These are phyloP conservation scores for Rhynchophorus ferrugineus DNA, from an alignment of 1,140 invertebrate genomes.

Conservation along the genomic window DNA sequence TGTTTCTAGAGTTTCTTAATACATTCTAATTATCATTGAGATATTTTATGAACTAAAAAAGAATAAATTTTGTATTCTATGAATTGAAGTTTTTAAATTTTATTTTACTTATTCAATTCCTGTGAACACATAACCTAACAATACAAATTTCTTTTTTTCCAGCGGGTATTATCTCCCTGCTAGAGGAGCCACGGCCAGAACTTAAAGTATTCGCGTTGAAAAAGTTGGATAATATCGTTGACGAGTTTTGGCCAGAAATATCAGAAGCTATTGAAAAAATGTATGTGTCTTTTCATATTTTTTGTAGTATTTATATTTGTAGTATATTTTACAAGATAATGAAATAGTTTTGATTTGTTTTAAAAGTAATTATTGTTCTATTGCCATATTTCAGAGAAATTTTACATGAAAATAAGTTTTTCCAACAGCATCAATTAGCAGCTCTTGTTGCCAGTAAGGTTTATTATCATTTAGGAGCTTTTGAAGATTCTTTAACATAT, in stretches of 20 bases:
- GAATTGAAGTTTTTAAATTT: no score
- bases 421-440: constrained; percentile 83
- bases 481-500: constrained; percentile 91
- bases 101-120: no score
- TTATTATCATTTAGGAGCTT: constrained; percentile 95
- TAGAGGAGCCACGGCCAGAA: constrained; percentile 89
- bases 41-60: no score
- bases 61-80: no score
- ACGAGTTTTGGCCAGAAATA: constrained; percentile 98
- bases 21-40: no score
- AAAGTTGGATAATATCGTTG: constrained; percentile 88
- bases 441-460: constrained; percentile 97
- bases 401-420: constrained; percentile 85
- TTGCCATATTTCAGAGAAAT: constrained; percentile 74
- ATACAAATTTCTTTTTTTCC: constrained; percentile 26
- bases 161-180: constrained; percentile 90
- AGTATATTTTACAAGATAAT: background rate
- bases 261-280: constrained; percentile 97
- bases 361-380: no score
- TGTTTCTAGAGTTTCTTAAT: constrained; percentile 9
- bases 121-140: constrained; percentile 20
- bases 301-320: background rate
- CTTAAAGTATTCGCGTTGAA: constrained; percentile 87
- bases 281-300: constrained; percentile 43
- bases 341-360: background rate